Evolutionary conservation across 2,888 invertebrate genomes (phyloP).

Genomic region (Heteromurus nitidus): DNA sequence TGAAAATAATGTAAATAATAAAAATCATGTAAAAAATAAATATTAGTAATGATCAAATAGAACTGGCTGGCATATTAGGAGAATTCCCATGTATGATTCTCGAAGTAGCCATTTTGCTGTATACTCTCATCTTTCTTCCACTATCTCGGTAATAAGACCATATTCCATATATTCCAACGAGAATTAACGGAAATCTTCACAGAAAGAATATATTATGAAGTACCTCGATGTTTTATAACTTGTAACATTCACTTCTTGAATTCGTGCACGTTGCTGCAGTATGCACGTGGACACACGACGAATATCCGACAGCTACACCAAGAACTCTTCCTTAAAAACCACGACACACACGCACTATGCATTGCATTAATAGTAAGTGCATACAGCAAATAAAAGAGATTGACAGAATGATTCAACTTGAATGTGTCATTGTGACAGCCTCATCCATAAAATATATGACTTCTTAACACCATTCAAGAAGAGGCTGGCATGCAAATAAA

Average conservation of each 20-base stretch:
- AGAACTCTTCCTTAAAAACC: no score
- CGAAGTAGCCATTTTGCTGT: not conserved
- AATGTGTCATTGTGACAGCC: constrained; percentile 43
- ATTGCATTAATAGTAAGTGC: constrained; percentile 27
- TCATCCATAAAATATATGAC: constrained; percentile 1
- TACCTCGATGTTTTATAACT: not conserved
- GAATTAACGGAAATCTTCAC: no score
- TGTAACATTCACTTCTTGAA: not conserved
- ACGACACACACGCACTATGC: no score
- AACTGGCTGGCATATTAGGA: not conserved
- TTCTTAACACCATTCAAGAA: not conserved
- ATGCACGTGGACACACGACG: no score
- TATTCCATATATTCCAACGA: not conserved
- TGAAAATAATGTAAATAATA: constrained; percentile 8
- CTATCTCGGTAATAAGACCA: no score
- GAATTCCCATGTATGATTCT: not conserved
- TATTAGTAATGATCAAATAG: not conserved
- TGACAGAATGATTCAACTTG: constrained; percentile 33
- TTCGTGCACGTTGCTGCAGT: no score
- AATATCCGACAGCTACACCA: no score
- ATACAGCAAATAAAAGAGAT: constrained; percentile 24
- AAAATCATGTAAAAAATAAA: constrained; percentile 7
- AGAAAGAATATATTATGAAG: no score
- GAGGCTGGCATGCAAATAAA: not conserved
- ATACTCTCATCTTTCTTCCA: no score